Percentiles rank a stretch among this genome's conserved stretches.
These are phyloP conservation scores for Bradypodion pumilum DNA, from an alignment of 2,797 vertebrate genomes.

Conservation along the genomic window DNA sequence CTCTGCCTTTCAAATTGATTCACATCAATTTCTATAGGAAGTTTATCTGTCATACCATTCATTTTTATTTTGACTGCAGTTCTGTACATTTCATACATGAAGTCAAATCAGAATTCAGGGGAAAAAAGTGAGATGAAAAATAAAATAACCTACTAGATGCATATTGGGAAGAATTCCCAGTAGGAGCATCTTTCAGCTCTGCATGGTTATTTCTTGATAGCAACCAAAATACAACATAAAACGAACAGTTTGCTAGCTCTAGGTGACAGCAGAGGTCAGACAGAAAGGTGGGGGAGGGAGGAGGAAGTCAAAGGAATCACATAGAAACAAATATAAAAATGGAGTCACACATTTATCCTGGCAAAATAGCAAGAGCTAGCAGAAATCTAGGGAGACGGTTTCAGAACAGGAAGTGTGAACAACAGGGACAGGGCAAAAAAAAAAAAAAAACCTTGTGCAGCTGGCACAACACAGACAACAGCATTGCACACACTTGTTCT, in stretches of 20 bases:
- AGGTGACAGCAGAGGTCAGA: slow-evolving; percentile 17
- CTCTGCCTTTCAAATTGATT: neutral
- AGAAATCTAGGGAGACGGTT: neutral
- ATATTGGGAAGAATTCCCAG: neutral
- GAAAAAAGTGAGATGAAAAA: neutral
- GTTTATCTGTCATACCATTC: neutral
- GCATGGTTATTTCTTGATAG: neutral
- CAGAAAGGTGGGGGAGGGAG: neutral
- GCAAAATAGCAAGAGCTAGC: neutral
- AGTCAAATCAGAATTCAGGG: neutral
- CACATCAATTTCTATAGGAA: neutral
- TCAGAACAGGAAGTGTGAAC: accelerated
- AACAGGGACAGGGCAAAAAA: neutral
- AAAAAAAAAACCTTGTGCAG: neutral
- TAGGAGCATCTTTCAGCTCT: neutral
- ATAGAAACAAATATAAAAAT: neutral
- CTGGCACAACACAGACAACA: neutral
- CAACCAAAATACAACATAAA: neutral
- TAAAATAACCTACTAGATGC: neutral
- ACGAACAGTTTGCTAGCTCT: slow-evolving; percentile 10
- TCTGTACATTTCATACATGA: neutral
- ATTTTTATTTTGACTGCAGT: neutral
- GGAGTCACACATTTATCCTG: neutral
- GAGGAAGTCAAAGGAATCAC: slow-evolving; percentile 14
- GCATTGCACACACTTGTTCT: neutral